Conservation (phyloP, 2,113 vertebrate genomes). For the Benthochromis sp. region DNA sequence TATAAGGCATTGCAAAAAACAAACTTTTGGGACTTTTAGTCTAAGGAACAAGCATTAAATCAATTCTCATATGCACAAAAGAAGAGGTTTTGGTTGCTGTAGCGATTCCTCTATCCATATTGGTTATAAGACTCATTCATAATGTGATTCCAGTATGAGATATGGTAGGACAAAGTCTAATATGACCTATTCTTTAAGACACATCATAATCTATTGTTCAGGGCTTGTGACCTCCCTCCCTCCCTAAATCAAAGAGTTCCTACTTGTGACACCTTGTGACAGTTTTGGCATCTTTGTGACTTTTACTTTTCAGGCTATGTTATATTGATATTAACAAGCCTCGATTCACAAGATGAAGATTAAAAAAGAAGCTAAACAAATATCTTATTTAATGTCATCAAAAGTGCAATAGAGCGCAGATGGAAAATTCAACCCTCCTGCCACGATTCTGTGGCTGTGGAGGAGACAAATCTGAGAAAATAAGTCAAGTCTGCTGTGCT, state of each 20-base stretch:
- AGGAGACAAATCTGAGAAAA: neutral
- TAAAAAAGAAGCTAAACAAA: neutral
- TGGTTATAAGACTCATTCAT: neutral
- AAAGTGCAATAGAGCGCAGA: neutral
- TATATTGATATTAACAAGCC: neutral
- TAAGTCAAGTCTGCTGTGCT: neutral
- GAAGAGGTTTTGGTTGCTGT: neutral
- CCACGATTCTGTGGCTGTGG: fast-evolving
- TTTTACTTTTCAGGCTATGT: neutral
- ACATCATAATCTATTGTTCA: neutral
- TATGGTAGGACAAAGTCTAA: neutral
- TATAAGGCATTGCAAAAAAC: neutral
- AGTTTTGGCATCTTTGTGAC: neutral
- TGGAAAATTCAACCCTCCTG: neutral
- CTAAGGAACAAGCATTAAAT: neutral
- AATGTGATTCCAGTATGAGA: neutral
- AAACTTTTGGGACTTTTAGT: neutral
- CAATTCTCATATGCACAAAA: neutral
- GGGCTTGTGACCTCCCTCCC: neutral
- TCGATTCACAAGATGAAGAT: neutral
- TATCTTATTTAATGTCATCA: neutral
- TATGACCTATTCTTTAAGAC: neutral
- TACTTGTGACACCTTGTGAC: neutral
- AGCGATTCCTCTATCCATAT: neutral
- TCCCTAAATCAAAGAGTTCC: neutral